These are phyloP conservation scores for Melanerpes formicivorus DNA, from an alignment of 2,113 vertebrate species.

Conservation along the genomic window DNA sequence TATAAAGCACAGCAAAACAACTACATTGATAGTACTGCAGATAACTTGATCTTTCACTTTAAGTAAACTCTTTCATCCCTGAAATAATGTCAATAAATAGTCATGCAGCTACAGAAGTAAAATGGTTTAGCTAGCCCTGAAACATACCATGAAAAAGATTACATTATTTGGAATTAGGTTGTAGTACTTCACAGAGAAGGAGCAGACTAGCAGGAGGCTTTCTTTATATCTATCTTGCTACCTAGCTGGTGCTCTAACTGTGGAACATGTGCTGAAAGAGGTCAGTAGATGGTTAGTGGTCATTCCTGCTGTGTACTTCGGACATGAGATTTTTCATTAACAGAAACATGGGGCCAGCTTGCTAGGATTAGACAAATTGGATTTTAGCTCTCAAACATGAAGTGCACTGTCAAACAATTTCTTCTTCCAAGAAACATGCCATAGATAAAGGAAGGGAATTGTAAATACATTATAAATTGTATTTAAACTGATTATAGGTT, in stretches of 20 bases:
- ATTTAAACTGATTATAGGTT: neutral
- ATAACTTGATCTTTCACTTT: neutral
- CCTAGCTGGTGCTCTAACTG: neutral
- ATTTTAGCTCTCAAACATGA: neutral
- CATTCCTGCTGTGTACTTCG: neutral
- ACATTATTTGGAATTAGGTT: neutral
- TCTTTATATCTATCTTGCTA: neutral
- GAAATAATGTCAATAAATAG: neutral
- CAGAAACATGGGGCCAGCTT: neutral
- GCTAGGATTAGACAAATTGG: conserved; percentile 9
- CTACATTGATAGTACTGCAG: neutral
- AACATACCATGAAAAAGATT: fast-evolving
- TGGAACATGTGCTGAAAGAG: fast-evolving
- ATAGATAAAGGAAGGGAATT: neutral
- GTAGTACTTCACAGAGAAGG: neutral
- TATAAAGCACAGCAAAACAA: neutral
- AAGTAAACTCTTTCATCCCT: neutral
- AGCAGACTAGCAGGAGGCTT: neutral
- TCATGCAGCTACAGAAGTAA: neutral
- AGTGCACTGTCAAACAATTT: neutral
- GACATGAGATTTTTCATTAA: neutral
- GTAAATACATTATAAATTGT: neutral
- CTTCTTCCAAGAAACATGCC: conserved; percentile 11
- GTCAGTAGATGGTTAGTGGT: neutral
- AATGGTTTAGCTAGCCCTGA: neutral